Base-by-base conservation (phyloP, 1,140 invertebrate species). In the Drosophila busckii region DNA sequence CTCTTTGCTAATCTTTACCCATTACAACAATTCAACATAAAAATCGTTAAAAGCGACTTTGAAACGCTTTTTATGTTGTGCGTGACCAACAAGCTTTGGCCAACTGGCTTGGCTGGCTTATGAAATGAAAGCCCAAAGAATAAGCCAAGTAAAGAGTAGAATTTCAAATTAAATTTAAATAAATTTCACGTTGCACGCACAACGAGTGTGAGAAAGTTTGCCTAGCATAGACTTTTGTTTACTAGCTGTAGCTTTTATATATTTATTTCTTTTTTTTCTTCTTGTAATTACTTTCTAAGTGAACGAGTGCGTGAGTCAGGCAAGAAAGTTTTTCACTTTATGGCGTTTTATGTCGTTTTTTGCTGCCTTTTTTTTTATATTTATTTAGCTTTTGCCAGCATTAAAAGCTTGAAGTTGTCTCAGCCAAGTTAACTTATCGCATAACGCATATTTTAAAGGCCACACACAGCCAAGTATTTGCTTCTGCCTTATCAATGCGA, bases 101-200 rank as follows among this genome's bases (percentile, higher is more conserved):
- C 55, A 34, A n/a, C n/a, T n/a, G n/a, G n/a, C n/a, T n/a, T n/a
- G n/a, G n/a, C n/a, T n/a, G n/a, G n/a, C 38, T 52, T 42, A 20
- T 19, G 31, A 45, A 38, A 8, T 5, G 16, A 12, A n/a, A 15
- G 12, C 2, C 9, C 12, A 13, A 20, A 28, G 34, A 32, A 12
- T 42, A 25, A 16, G n/a, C n/a, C n/a, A 20, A 32, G 25, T 38
- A 63, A 60, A 80, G 48, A 48, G 60, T 60, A 62, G 61, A 70
- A 73, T 69, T 73, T 65, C 63, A 78, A 80, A 78, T 78, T 68
- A 73, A 80, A 82, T 82, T 82, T 80, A 73, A 80, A 82, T 82
- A 82, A 80, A 73, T 80, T 82, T 65, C 59, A 65, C 68, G 66
- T 60, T 23, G 44, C 73, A 78, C 75, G 73, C 73, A 78, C 63